Evolutionary conservation across 2,888 invertebrate genomes (phyloP).

Genomic region (Drosophila melanosoma): DNA sequence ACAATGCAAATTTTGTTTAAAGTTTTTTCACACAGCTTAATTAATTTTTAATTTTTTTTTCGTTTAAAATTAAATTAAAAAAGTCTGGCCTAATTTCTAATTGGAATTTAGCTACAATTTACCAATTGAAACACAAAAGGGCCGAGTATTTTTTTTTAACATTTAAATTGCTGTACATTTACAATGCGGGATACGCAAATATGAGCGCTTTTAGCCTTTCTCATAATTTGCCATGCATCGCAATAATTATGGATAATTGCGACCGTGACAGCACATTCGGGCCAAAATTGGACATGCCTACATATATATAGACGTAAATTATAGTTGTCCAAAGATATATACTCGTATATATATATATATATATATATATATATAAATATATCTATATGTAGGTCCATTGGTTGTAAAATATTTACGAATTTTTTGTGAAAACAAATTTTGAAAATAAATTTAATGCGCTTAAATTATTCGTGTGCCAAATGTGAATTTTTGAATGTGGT

Average conservation of each 20-base stretch:
- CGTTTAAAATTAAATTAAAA: neutral
- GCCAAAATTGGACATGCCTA: constrained; percentile 4
- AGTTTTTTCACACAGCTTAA: neutral
- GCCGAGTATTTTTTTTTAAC: neutral
- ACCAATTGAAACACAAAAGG: neutral
- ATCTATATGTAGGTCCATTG: neutral
- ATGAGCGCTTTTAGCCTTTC: neutral
- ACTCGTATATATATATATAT: neutral
- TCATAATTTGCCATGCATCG: neutral
- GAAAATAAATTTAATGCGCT: constrained; percentile 32
- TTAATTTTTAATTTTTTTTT: neutral
- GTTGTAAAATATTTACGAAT: constrained; percentile 5
- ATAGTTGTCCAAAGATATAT: neutral
- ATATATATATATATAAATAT: neutral
- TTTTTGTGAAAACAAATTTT: constrained; percentile 44
- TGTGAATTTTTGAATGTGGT: constrained; percentile 22
- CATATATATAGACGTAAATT: constrained; percentile 3
- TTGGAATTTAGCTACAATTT: neutral
- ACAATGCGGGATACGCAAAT: neutral
- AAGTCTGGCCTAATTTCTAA: neutral
- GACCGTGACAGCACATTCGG: neutral
- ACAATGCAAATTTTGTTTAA: neutral
- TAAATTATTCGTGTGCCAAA: constrained; percentile 30
- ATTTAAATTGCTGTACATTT: neutral
- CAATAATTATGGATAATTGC: constrained; percentile 2